These are phyloP conservation scores for Phodopus roborovskii DNA, from an alignment of 2,113 vertebrate genomes.

Conservation along the genomic window DNA sequence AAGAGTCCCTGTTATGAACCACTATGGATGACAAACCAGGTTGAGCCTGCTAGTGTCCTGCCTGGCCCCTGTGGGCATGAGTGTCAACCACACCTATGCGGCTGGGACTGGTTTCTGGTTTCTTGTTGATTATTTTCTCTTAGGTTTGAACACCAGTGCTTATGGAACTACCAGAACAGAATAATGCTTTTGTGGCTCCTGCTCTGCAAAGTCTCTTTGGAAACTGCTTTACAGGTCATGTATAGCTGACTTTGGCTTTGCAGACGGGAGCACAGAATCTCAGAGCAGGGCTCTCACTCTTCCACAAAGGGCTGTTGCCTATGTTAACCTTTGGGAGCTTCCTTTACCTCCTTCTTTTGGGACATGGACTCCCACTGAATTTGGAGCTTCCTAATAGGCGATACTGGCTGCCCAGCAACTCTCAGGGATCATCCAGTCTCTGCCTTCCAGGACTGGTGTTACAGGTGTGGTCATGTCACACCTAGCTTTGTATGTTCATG, in stretches of 20 bases:
- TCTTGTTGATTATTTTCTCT: background rate
- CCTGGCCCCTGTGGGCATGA: background rate
- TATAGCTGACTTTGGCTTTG: background rate
- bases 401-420: background rate
- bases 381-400: background rate
- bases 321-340: background rate
- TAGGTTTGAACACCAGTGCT: background rate
- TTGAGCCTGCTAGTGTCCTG: background rate
- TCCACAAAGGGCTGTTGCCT: background rate
- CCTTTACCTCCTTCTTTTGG: background rate
- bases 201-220: background rate
- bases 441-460: background rate
- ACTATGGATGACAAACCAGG: background rate
- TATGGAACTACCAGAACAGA: background rate
- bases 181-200: background rate
- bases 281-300: background rate
- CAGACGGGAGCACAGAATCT: background rate
- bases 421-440: background rate
- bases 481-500: background rate
- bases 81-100: background rate
- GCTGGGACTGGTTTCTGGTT: background rate
- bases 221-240: constrained; percentile 13
- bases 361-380: background rate
- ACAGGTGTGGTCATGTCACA: too few species aligned
- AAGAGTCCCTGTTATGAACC: background rate